Conservation (phyloP, 1,140 invertebrate genomes). For the Neotoxoptera formosana region DNA sequence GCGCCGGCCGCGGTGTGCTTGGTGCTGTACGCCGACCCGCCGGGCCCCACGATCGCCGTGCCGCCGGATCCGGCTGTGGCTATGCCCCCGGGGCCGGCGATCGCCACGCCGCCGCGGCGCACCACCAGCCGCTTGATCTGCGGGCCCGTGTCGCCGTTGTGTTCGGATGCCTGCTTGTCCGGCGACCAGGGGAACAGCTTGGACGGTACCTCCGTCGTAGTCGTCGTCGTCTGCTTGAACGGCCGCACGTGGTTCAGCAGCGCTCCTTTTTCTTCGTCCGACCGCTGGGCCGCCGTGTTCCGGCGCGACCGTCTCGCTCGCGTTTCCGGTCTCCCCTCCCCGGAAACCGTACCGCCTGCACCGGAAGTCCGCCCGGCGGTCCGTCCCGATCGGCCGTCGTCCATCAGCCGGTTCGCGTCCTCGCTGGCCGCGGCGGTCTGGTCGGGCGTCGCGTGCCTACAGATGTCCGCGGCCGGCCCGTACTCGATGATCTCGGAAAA, state of each 20-base stretch:
- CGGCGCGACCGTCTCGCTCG: background rate
- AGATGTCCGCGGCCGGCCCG: conserved; percentile 67
- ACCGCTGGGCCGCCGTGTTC: background rate
- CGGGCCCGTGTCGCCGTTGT: conserved; percentile 65
- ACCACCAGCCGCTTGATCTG: conserved; percentile 74
- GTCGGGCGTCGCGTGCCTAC: conserved; percentile 60
- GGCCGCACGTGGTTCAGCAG: conserved; percentile 24
- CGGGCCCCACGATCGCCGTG: conserved; percentile 77
- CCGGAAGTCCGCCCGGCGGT: background rate
- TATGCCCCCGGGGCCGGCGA: conserved; percentile 76
- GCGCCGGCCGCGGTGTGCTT: conserved; percentile 69
- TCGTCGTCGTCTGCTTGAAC: conserved; percentile 60
- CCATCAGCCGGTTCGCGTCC: background rate
- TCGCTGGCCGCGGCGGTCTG: background rate
- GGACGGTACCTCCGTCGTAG: background rate
- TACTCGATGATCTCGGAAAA: conserved; percentile 68
- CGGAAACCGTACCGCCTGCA: too few species aligned
- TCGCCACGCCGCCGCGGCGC: conserved; percentile 74
- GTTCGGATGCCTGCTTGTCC: background rate
- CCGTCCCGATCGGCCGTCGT: background rate
- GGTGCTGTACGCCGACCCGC: conserved; percentile 74
- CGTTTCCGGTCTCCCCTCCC: background rate
- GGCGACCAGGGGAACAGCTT: background rate
- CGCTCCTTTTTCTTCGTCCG: conserved; percentile 32
- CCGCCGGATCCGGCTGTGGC: conserved; percentile 76